Evolutionary conservation across 2,888 invertebrate genomes (phyloP).

Genomic region (Scaptomyza flava): DNA sequence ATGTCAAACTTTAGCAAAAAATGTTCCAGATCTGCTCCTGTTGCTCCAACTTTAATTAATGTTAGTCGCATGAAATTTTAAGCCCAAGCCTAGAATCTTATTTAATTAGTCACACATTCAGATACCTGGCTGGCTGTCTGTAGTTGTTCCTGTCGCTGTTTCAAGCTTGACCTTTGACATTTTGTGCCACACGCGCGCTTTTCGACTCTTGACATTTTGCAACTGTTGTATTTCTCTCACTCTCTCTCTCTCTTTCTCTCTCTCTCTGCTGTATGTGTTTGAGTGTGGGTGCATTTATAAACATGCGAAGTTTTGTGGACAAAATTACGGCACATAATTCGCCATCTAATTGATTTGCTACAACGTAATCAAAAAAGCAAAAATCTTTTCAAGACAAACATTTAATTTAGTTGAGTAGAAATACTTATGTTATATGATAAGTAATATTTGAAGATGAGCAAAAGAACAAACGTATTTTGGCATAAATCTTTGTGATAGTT

Average conservation of each 20-base stretch:
- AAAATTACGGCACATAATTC: constrained; percentile 11
- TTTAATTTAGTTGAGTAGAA: constrained; percentile 21
- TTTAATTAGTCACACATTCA: constrained; percentile 43
- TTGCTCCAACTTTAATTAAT: constrained; percentile 8
- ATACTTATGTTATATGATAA: neutral
- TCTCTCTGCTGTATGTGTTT: neutral
- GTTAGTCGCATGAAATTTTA: neutral
- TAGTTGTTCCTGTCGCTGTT: constrained; percentile 3
- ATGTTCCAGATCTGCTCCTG: constrained; percentile 14
- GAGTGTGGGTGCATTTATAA: constrained; percentile 5
- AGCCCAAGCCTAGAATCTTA: constrained; percentile 6
- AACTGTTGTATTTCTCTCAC: neutral
- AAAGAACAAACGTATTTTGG: too few relatives aligned
- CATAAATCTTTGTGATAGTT: too few relatives aligned
- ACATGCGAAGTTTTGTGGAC: constrained; percentile 16
- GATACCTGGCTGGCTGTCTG: constrained; percentile 1
- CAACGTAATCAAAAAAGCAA: constrained; percentile 4
- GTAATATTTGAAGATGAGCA: too few relatives aligned
- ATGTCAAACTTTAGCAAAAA: constrained; percentile 43
- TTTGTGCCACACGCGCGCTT: constrained; percentile 23
- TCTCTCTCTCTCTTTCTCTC: too few relatives aligned
- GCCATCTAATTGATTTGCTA: constrained; percentile 57
- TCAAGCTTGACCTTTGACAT: constrained; percentile 56
- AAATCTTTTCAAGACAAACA: constrained; percentile 3
- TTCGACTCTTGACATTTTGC: constrained; percentile 57